Evolutionary conservation across 1,140 invertebrate genomes (phyloP).

Genomic region (Acromyrmex echinatior): DNA sequence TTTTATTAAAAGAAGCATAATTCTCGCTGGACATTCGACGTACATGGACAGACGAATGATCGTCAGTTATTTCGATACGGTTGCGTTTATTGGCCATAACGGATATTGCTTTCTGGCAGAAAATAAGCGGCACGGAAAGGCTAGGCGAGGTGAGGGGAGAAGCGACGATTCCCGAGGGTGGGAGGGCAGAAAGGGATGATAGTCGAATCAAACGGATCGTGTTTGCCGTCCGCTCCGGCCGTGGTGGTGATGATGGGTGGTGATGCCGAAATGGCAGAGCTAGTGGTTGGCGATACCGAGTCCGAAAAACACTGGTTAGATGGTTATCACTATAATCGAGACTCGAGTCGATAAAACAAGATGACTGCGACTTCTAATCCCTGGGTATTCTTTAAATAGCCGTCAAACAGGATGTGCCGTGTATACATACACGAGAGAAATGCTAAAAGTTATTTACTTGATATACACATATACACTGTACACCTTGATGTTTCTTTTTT

Average conservation of each 20-base stretch:
- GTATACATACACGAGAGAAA: background rate
- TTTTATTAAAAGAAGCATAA: slow-evolving; percentile 9
- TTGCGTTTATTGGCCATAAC: slow-evolving; percentile 63
- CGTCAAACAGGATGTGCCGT: slow-evolving; percentile 37
- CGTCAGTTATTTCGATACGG: slow-evolving; percentile 45
- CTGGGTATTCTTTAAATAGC: slow-evolving; percentile 67
- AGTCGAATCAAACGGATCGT: slow-evolving; percentile 64
- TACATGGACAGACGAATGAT: slow-evolving; percentile 39
- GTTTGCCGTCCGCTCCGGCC: slow-evolving; percentile 56
- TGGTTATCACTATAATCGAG: slow-evolving; percentile 70
- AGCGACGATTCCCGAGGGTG: background rate
- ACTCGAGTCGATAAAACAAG: slow-evolving; percentile 58
- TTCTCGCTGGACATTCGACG: slow-evolving; percentile 47
- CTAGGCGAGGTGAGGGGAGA: background rate
- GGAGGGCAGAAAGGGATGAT: background rate
- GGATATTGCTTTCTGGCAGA: slow-evolving; percentile 58
- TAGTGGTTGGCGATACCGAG: slow-evolving; percentile 12
- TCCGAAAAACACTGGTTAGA: slow-evolving; percentile 60
- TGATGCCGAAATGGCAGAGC: slow-evolving; percentile 45
- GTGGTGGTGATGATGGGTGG: slow-evolving; percentile 39
- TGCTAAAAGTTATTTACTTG: background rate
- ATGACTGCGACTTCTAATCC: slow-evolving; percentile 63
- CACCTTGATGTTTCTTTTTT: background rate
- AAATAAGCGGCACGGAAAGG: slow-evolving; percentile 58
- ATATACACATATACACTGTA: background rate